Evolutionary conservation across 2,797 vertebrate species (phyloP).

Genomic region (Sandelia bainsii): DNA sequence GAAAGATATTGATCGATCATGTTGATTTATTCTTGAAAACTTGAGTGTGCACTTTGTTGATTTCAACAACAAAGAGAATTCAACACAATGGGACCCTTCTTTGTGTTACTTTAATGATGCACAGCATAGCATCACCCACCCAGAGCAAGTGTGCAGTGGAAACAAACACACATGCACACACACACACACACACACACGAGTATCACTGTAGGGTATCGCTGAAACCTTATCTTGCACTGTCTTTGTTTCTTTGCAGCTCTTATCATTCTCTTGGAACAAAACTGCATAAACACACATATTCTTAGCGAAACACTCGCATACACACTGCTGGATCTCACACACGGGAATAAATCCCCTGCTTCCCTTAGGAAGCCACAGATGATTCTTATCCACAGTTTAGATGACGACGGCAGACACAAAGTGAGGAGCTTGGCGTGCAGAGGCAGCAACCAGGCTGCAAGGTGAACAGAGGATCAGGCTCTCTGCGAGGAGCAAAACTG

Average conservation of each 20-base stretch:
- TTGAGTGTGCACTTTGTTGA: not conserved
- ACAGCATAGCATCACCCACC: conserved; percentile 1
- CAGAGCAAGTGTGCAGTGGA: conserved; percentile 1
- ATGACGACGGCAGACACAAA: not conserved
- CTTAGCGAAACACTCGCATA: not conserved
- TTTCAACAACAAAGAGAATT: not conserved
- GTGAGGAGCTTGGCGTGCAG: not conserved
- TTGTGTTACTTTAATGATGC: not conserved
- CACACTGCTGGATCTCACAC: conserved; percentile 23
- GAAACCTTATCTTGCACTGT: conserved; percentile 4
- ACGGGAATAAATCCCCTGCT: conserved; percentile 9
- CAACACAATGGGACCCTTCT: conserved; percentile 17
- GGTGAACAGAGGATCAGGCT: not conserved
- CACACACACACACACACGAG: not conserved
- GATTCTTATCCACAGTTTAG: not conserved
- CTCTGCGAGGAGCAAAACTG: too few relatives aligned
- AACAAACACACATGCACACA: not conserved
- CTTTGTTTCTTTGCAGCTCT: conserved; percentile 8
- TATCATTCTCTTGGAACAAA: not conserved
- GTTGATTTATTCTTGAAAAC: too few relatives aligned
- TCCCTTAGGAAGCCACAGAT: not conserved
- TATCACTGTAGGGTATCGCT: not conserved
- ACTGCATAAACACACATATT: not conserved
- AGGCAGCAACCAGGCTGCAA: not conserved
- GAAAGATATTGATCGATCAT: too few relatives aligned